Conservation (phyloP, 2,888 invertebrate genomes). For the Isoperla grammatica region DNA sequence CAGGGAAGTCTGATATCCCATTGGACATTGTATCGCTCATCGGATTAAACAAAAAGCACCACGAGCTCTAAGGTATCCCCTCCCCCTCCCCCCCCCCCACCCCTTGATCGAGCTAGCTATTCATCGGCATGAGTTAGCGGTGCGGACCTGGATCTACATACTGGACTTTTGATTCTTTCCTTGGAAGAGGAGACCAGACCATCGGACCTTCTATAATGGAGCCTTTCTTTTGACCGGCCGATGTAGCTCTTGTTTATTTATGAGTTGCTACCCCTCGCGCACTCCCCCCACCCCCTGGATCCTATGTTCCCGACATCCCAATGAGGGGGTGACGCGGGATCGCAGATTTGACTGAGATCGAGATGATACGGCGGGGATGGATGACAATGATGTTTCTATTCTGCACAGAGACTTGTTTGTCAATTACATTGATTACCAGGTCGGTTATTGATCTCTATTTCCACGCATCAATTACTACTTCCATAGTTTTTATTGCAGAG, state of each 20-base stretch:
- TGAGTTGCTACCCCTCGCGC: not conserved
- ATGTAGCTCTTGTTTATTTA: conserved; percentile 10
- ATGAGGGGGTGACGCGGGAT: not conserved
- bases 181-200: not conserved
- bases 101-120: not conserved
- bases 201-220: not conserved
- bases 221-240: not conserved
- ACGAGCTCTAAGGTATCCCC: not conserved
- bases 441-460: too few relatives aligned
- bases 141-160: too few relatives aligned
- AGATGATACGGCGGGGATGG: not conserved
- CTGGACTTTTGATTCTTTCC: not conserved
- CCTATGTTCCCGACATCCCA: not conserved
- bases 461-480: too few relatives aligned
- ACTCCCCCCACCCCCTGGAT: not conserved
- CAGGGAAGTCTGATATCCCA: too few relatives aligned
- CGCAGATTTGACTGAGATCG: not conserved
- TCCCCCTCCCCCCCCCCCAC: not conserved
- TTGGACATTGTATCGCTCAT: too few relatives aligned
- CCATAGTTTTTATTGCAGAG: too few relatives aligned
- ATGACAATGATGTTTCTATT: not conserved
- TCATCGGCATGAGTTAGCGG: not conserved
- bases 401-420: too few relatives aligned
- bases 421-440: too few relatives aligned
- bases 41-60: not conserved